Percentiles rank a stretch among this genome's conserved stretches.
phyloP scores from a whole-genome alignment of 2,888 invertebrate species.

The Sinhomidia bicolor region DNA sequence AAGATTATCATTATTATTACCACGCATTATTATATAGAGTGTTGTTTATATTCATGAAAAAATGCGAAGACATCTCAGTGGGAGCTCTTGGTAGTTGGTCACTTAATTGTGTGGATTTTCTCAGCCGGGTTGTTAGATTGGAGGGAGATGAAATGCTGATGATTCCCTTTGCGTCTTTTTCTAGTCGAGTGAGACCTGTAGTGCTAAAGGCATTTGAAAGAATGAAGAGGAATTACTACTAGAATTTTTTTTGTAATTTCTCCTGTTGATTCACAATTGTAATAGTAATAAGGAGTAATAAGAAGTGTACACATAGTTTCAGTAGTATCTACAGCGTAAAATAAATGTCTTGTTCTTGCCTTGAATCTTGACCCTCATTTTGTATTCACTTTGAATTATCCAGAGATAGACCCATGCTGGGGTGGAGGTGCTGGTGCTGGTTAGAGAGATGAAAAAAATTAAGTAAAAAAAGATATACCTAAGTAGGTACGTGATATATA shows the following conservation, averaged over 20 bases:
- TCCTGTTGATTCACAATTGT: conserved; percentile 16
- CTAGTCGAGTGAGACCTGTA: not conserved
- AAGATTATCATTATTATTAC: conserved; percentile 43
- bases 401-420: conserved; percentile 74
- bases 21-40: conserved; percentile 47
- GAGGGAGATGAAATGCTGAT: conserved; percentile 37
- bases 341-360: not conserved
- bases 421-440: conserved; percentile 70
- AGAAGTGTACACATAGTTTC: conserved; percentile 4
- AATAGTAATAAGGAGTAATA: not conserved
- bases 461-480: not conserved
- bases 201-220: conserved; percentile 31
- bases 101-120: conserved; percentile 80
- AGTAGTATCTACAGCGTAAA: not conserved
- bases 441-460: conserved; percentile 2
- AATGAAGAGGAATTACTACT: conserved; percentile 24
- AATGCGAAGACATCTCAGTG: conserved; percentile 79
- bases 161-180: conserved; percentile 23
- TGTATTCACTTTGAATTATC: conserved; percentile 71
- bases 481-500: not conserved
- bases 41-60: conserved; percentile 67
- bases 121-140: conserved; percentile 76
- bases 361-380: conserved; percentile 55
- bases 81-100: conserved; percentile 79
- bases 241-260: conserved; percentile 10